These are phyloP conservation scores for Entelurus aequoreus DNA, from an alignment of 2,113 vertebrate genomes.

Conservation along the genomic window DNA sequence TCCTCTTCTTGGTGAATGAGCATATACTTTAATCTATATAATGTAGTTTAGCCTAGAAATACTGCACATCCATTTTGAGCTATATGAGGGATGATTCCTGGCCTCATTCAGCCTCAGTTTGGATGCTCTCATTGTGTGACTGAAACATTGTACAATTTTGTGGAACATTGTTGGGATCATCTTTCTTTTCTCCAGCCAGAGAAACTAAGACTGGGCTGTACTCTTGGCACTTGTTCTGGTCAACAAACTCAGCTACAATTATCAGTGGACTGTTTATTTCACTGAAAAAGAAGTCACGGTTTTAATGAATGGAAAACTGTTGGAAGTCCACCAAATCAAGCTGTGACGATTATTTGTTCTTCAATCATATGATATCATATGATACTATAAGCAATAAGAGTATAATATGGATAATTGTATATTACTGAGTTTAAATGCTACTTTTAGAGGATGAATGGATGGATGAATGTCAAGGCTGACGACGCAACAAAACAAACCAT, in stretches of 20 bases:
- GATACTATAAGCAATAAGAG: not conserved
- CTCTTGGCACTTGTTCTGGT: constrained; percentile 33
- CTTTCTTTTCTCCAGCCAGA: constrained; percentile 25
- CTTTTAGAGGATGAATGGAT: not conserved
- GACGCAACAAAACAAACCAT: constrained; percentile 3
- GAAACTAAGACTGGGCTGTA: constrained; percentile 30
- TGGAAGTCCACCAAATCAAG: constrained; percentile 9
- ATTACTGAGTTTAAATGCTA: not conserved
- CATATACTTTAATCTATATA: too few species aligned
- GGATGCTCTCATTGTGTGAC: not conserved
- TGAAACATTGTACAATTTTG: constrained; percentile 19
- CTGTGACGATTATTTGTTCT: constrained; percentile 9
- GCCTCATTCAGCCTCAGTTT: too few species aligned
- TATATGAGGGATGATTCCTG: too few species aligned
- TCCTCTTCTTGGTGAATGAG: too few species aligned
- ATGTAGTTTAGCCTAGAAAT: too few species aligned
- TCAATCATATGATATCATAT: not conserved
- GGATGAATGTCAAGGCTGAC: constrained; percentile 1
- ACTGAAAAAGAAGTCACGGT: constrained; percentile 22
- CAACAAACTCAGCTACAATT: constrained; percentile 33
- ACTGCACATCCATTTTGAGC: too few species aligned
- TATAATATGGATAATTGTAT: not conserved
- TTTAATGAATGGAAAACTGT: constrained; percentile 18
- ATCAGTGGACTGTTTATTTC: constrained; percentile 44
- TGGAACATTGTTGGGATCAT: constrained; percentile 15